Evolutionary conservation across 2,888 invertebrate species (phyloP), one percentile per base, ranked within the genome.

Genomic region (Caenorhabditis imperialis): DNA sequence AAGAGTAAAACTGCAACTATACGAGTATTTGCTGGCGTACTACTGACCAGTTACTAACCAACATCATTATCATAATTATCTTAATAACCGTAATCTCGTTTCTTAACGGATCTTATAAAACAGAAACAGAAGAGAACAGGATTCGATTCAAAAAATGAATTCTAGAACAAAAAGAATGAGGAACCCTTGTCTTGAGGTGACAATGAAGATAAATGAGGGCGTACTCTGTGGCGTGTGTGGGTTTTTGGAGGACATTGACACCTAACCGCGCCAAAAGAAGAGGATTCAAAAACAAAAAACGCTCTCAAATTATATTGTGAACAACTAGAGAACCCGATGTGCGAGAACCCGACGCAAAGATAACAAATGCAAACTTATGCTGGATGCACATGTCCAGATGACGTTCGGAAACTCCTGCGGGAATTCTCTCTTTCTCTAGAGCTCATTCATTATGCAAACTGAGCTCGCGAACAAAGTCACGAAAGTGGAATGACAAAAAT

Each of bases 161-260:
- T 7, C 3, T 18, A 20, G 50, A 50, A 1, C 30, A n/a, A 20
- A 47, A 23, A 30, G 40, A 50, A 48, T 48, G 27, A 47, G 40
- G 23, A 22, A n/a, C 35, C 23, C 37, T 53, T 27, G 54, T n/a
- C 20, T 27, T 44, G 45, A 70, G 70, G 70, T 71, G 70, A 62
- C 47, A 71, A 62, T 71, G 70, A 71, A 71, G 70, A 71, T 71
- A 50, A 71, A 71, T 70, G 60, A 33, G 40, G 5, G 60, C n/a
- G n/a, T n/a, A 60, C 44, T 47, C 5, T 23, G 23, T 45, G 47
- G 33, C 23, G 54, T 48, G 37, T 63, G 58, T 58, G 38, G 47
- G 65, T 65, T 67, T 65, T 67, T 67, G 57, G 58, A 67, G 67
- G 58, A 67, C 57, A 58, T 35, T 42, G n/a, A n/a, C n/a, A n/a